phyloP scores from a whole-genome alignment of 2,113 vertebrate species.

The Saguinus imperator region DNA sequence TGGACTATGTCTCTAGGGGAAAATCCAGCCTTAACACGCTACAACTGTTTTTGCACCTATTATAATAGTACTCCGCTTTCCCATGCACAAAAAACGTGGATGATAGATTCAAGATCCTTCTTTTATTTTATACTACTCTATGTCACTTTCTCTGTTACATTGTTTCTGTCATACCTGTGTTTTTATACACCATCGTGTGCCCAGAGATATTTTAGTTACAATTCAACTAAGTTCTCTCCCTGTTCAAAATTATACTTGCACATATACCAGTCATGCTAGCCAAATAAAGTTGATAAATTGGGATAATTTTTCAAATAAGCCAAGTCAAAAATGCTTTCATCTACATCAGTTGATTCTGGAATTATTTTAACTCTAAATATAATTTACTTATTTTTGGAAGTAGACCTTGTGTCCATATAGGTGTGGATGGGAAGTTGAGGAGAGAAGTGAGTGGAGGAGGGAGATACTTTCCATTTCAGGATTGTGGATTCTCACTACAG shows the following conservation, averaged over 20 bases:
- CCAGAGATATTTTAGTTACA: not conserved
- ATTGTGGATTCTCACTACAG: not conserved
- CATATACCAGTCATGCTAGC: not conserved
- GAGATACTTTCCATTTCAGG: not conserved
- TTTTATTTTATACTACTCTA: not conserved
- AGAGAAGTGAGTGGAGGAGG: not conserved
- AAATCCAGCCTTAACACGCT: not conserved
- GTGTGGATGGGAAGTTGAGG: not conserved
- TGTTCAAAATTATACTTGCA: not conserved
- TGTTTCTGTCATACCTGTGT: not conserved
- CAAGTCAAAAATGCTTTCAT: constrained; percentile 26
- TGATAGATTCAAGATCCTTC: not conserved
- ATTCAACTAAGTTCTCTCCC: not conserved
- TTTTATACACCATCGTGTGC: not conserved
- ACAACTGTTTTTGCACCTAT: not conserved
- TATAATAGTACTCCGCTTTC: not conserved
- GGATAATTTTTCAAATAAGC: constrained; percentile 21
- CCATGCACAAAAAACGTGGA: not conserved
- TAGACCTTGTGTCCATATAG: not conserved
- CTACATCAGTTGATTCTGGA: not conserved
- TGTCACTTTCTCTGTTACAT: not conserved
- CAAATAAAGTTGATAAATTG: not conserved
- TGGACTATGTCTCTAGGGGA: not conserved
- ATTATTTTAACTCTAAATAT: constrained; percentile 21
- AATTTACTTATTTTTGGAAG: not conserved